phyloP scores from a whole-genome alignment of 2,797 vertebrate species.

The Gadopsis bispinosus region DNA sequence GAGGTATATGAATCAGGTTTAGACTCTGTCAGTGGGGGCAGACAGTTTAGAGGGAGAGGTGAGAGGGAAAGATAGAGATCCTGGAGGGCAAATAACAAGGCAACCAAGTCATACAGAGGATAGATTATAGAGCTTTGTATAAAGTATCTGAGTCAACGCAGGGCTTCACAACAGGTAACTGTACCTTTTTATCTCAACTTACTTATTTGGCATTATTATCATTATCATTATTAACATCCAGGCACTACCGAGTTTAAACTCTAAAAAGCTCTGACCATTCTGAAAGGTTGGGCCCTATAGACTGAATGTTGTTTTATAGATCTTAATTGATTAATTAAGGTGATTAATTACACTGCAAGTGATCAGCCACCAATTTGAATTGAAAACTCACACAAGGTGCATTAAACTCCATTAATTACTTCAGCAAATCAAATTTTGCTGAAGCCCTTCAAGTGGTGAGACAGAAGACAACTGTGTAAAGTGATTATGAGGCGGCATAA shows the following conservation, averaged over 20 bases:
- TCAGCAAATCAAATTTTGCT: constrained; percentile 77
- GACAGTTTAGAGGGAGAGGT: constrained; percentile 56
- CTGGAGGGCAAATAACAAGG: constrained; percentile 53
- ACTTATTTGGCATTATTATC: constrained; percentile 19
- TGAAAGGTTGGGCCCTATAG: constrained; percentile 33
- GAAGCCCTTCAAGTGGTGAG: constrained; percentile 55
- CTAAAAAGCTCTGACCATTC: background rate
- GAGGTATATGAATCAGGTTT: constrained; percentile 77
- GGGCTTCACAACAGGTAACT: constrained; percentile 71
- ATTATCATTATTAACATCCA: constrained; percentile 18
- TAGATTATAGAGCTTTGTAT: constrained; percentile 53
- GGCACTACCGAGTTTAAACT: background rate
- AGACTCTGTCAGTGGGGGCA: constrained; percentile 61
- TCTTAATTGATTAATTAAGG: constrained; percentile 73
- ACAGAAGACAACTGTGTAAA: constrained; percentile 76
- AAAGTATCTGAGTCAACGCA: constrained; percentile 51
- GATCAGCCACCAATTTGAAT: constrained; percentile 65
- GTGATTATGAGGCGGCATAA: constrained; percentile 72
- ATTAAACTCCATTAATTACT: constrained; percentile 80
- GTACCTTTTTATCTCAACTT: constrained; percentile 52
- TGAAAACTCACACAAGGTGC: constrained; percentile 68
- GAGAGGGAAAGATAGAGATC: constrained; percentile 61
- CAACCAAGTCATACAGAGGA: constrained; percentile 45
- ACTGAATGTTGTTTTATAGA: constrained; percentile 49
- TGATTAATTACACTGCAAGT: constrained; percentile 70